These are phyloP conservation scores for Gonatopus flavifemur DNA, from an alignment of 1,140 invertebrate genomes.

Conservation along the genomic window DNA sequence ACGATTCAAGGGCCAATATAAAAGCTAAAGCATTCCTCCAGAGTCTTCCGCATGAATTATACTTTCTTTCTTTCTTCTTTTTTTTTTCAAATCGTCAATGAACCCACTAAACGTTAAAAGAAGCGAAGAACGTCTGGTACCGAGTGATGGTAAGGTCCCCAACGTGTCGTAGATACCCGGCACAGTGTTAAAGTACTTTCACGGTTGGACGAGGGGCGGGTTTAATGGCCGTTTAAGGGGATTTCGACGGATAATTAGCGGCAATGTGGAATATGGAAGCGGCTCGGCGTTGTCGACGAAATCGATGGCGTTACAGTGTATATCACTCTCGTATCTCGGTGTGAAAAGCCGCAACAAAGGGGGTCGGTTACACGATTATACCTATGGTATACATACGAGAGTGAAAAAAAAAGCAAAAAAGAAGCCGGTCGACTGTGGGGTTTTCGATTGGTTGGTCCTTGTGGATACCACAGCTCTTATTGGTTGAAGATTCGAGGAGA, in stretches of 20 bases:
- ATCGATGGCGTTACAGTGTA: background rate
- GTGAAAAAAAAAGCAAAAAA: background rate
- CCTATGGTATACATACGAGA: too few relatives aligned
- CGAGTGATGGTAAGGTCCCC: too few relatives aligned
- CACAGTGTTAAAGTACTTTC: constrained; percentile 32
- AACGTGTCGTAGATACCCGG: too few relatives aligned
- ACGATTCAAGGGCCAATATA: too few relatives aligned
- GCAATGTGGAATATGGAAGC: background rate
- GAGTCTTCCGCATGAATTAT: too few relatives aligned
- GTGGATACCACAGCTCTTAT: constrained; percentile 11
- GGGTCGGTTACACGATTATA: constrained; percentile 48
- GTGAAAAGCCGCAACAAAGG: constrained; percentile 38
- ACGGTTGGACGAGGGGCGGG: constrained; percentile 30
- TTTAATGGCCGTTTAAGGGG: constrained; percentile 48
- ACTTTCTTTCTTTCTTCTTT: too few relatives aligned
- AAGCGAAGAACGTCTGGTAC: too few relatives aligned
- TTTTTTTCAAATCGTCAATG: too few relatives aligned
- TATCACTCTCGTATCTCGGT: constrained; percentile 22
- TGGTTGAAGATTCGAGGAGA: constrained; percentile 6
- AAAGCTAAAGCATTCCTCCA: too few relatives aligned
- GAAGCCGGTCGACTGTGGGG: background rate
- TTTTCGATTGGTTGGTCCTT: background rate
- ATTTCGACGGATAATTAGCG: constrained; percentile 44
- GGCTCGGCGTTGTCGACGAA: background rate
- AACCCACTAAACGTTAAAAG: too few relatives aligned